These are phyloP conservation scores for Caenorhabditis panamensis DNA, from an alignment of 2,888 invertebrate species.

Conservation along the genomic window DNA sequence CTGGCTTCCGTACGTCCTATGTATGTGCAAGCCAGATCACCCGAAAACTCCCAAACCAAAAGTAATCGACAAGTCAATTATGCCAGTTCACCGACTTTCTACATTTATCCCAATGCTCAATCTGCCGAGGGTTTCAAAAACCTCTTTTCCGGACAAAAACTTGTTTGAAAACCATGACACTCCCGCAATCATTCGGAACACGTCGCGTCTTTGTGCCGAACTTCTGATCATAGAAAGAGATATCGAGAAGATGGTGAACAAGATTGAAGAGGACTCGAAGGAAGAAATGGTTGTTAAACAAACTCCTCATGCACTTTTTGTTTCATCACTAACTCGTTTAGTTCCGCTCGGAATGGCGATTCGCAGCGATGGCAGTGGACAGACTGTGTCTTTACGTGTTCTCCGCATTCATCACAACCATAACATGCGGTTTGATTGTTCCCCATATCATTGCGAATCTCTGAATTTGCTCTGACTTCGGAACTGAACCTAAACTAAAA, in stretches of 20 bases:
- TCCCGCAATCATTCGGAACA: conserved; percentile 50
- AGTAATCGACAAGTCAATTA: conserved; percentile 66
- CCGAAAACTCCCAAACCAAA: conserved; percentile 70
- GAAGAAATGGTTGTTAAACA: conserved; percentile 58
- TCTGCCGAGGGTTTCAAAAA: conserved; percentile 49
- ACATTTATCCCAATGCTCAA: conserved; percentile 68
- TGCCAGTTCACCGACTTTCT: conserved; percentile 65
- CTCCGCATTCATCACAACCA: conserved; percentile 76
- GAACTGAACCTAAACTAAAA: background rate
- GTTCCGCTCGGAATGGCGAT: conserved; percentile 69
- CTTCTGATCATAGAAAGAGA: conserved; percentile 57
- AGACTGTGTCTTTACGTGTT: conserved; percentile 80
- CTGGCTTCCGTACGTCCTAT: conserved; percentile 67
- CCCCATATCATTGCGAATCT: conserved; percentile 78
- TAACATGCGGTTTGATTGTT: conserved; percentile 77
- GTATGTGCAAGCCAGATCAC: conserved; percentile 70
- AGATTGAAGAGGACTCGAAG: conserved; percentile 64
- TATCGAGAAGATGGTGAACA: conserved; percentile 60
- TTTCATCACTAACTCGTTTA: conserved; percentile 16
- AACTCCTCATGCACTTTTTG: background rate
- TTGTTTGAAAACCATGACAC: conserved; percentile 1
- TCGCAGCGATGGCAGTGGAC: conserved; percentile 80
- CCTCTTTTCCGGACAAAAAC: conserved; percentile 27
- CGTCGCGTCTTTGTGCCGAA: conserved; percentile 60
- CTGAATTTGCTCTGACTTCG: background rate